Evolutionary conservation across 2,113 vertebrate genomes (phyloP), one percentile per base, ranked within the genome.

Genomic region (Vulpes ferrilata): DNA sequence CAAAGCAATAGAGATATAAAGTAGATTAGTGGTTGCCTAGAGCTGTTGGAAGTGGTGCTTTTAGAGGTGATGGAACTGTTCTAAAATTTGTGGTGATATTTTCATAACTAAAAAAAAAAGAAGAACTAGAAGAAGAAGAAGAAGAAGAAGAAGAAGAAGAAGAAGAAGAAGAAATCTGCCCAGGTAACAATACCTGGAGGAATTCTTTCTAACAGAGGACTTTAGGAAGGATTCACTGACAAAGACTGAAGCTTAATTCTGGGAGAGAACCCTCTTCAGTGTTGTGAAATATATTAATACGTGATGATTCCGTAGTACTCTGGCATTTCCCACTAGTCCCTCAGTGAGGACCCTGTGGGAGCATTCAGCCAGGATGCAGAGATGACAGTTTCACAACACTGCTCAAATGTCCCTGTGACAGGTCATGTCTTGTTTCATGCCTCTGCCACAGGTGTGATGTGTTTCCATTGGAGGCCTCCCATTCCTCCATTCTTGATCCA

Each of bases 171-270:
- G 51, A 74, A 43, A 25, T 48, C 43, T 27, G 7, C 43, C 74
- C 35, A 22, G 35, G 35, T 65, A 5, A 57, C 2, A 25, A 1
- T n/a, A 30, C 43, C 38, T 17, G 71, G 51, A 55, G 0, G 7
- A 15, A 11, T 51, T 57, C 51, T 57, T 79, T 80, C 32, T 79
- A 51, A 20, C 38, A 7, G 5, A 5, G 43, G 73, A 48, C 38
- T 51, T 79, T 8, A 64, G 53, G 32, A 76, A 92, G 43, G 30
- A 64, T 55, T 76, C 32, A 32, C 43, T 11, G 30, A 65, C 85
- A 84, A 65, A 92, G 60, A 67, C 62, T 10, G 48, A 94, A 93
- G 48, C 53, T 95, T 79, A 83, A 48, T 55, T 94, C 43, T 67
- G 60, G 74, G 17, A 90, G 15, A 25, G 53, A 89, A 32, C 2